These are phyloP conservation scores for Sialia sialis DNA, from an alignment of 2,113 vertebrate species.

Conservation along the genomic window DNA sequence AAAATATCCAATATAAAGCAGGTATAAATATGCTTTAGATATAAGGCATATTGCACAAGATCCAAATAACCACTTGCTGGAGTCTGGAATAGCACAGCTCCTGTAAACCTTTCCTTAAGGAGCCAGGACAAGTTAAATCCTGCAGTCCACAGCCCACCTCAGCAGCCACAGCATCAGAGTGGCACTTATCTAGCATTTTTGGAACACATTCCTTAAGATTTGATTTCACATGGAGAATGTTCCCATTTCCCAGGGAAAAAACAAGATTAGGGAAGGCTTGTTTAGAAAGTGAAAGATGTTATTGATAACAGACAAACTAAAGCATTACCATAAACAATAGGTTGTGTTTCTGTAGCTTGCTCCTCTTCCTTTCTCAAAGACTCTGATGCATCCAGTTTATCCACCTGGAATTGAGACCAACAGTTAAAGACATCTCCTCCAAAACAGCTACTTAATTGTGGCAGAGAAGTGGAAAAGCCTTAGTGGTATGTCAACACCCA, in stretches of 20 bases:
- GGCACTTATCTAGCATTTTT: not conserved
- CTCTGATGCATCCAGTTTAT: conserved; percentile 97
- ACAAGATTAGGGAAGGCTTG: not conserved
- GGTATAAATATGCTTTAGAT: not conserved
- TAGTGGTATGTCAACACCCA: conserved; percentile 74
- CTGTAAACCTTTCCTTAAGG: not conserved
- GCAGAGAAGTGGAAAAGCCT: conserved; percentile 87
- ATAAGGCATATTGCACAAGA: not conserved
- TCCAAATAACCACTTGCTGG: not conserved
- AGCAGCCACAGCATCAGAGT: not conserved
- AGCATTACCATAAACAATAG: conserved; percentile 94
- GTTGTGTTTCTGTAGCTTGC: conserved; percentile 97
- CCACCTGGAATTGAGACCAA: conserved; percentile 85
- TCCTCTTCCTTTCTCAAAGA: conserved; percentile 98
- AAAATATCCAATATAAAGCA: not conserved
- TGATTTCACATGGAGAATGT: not conserved
- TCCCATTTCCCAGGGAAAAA: not conserved
- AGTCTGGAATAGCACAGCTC: not conserved
- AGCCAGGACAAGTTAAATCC: not conserved
- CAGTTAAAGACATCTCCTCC: conserved; percentile 7
- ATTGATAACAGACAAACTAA: not conserved
- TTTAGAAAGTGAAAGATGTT: not conserved
- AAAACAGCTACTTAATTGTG: conserved; percentile 44
- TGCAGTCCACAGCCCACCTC: not conserved
- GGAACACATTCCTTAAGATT: not conserved